Base-by-base conservation (phyloP, 2,888 invertebrate genomes). In the Brachyptera putata region DNA sequence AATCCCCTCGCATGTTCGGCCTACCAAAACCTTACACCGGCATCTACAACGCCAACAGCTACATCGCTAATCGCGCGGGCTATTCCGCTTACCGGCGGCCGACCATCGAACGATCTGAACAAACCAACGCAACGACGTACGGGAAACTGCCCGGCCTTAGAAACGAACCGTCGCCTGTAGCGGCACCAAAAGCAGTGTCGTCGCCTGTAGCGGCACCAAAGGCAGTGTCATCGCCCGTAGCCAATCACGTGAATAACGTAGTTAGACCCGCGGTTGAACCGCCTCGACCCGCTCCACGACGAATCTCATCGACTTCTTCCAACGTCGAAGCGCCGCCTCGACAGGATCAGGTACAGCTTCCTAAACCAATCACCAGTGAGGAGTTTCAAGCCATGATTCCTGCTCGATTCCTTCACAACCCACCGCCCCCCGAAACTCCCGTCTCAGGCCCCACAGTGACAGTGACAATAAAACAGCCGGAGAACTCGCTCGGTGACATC, bases 381-480 rank as follows among this genome's bases (percentile, higher is more conserved):
- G 91, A 93, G 80, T 93, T 92, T 84, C 90, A 91, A 85, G 91
- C 92, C 79, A 90, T 93, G 91, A 92, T 92, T 72, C 92, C 93
- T 71, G 86, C 90, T 74, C 92, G 90, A 79, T 93, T 92, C 85
- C 85, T 90, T 66, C 81, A 78, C 68, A 72, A 72, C 63, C 65
- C 68, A 43, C 36, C 34, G 21, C 56, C 73, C 72, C 69, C 75
- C 43, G 18, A 57, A 24, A 16, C 56, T 16, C 14, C 41, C 58
- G 56, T 71, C 73, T 72, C 74, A 66, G 81, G 82, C 67, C 76
- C 77, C 59, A 71, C 75, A 67, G 91, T 92, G 68, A 89, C 91
- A 64, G 90, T 94, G 70, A 92, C 91, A 67, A 91, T 94, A 74
- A 87, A 89, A 79, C 86, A 89, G 75, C 81, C 83, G 60, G 78